Conservation (phyloP, 2,888 invertebrate genomes). For the Rhopalosiphum nymphaeae region DNA sequence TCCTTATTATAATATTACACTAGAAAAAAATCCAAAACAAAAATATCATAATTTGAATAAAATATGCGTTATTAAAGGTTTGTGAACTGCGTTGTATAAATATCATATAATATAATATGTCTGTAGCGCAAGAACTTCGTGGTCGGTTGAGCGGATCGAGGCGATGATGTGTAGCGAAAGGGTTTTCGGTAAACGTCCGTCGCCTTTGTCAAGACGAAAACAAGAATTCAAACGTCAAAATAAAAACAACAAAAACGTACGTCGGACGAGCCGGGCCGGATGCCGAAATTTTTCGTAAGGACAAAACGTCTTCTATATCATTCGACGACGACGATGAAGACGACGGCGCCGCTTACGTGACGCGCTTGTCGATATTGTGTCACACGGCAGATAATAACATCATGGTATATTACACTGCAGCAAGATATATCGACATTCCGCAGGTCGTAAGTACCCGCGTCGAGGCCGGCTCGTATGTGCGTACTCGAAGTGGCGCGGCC, state of each 20-base stretch:
- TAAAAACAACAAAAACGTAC: not conserved
- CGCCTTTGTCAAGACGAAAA: not conserved
- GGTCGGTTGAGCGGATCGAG: not conserved
- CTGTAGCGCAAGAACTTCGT: not conserved
- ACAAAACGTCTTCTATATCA: not conserved
- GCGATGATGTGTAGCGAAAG: not conserved
- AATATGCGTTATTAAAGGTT: not conserved
- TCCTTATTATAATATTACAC: not conserved
- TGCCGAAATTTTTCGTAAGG: not conserved
- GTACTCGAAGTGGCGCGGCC: not conserved
- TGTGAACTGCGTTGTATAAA: not conserved
- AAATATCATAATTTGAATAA: not conserved
- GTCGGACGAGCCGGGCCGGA: not conserved
- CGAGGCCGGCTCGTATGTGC: not conserved
- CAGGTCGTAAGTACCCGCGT: not conserved
- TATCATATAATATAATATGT: not conserved
- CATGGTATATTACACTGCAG: not conserved
- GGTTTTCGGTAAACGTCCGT: not conserved
- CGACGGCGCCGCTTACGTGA: not conserved
- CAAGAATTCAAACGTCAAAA: not conserved
- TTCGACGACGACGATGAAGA: not conserved
- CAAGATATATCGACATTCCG: not conserved
- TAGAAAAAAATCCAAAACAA: not conserved
- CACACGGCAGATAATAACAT: not conserved
- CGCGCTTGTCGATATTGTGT: not conserved